These are phyloP conservation scores for Norana najaformis DNA, from an alignment of 2,888 invertebrate species.

Conservation along the genomic window DNA sequence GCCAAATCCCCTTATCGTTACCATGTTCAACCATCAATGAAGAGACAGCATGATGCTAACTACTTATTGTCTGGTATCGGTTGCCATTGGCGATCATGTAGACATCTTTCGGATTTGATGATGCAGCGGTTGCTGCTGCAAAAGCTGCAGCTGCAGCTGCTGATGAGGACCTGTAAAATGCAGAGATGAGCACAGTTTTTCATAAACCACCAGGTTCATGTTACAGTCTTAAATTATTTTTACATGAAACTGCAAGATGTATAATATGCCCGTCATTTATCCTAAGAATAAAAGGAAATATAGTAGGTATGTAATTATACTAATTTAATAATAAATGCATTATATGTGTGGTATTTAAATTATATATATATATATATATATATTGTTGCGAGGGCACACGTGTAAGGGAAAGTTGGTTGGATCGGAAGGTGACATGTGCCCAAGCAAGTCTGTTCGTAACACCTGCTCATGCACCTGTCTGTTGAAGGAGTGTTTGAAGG, in stretches of 20 bases:
- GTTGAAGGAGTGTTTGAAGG: no score
- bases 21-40: background rate
- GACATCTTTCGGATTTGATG: conserved; percentile 20
- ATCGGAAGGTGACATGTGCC: no score
- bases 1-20: background rate
- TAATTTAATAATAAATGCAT: background rate
- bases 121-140: conserved; percentile 68
- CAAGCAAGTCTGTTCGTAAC: no score
- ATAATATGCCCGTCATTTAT: background rate
- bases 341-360: no score
- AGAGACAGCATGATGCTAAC: background rate
- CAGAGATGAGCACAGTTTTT: background rate
- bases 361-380: background rate
- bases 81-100: conserved; percentile 19
- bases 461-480: no score
- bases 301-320: background rate
- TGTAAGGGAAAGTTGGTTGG: no score
- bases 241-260: background rate
- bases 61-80: conserved; percentile 16
- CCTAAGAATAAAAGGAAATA: background rate
- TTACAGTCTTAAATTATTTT: background rate
- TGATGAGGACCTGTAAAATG: conserved; percentile 57
- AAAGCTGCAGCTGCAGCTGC: conserved; percentile 78
- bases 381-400: no score
- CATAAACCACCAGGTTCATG: background rate